Conservation (phyloP, 2,797 vertebrate species). For the Cryptoprocta ferox region DNA sequence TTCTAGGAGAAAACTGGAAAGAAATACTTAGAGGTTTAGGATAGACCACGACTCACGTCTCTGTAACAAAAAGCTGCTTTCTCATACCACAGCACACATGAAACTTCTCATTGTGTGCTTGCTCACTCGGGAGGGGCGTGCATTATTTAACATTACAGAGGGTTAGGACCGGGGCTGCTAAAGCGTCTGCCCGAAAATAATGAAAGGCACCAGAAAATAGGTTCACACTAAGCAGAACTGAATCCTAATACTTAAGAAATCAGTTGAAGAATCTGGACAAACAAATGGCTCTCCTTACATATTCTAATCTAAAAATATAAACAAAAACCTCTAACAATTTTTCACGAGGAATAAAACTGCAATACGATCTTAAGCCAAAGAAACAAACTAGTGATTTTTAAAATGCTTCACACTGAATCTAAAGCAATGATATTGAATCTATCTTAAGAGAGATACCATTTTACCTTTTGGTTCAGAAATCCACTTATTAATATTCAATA, state of each 20-base stretch:
- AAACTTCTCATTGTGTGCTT: conserved; percentile 73
- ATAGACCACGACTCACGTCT: background rate
- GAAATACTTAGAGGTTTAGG: background rate
- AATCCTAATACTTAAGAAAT: conserved; percentile 22
- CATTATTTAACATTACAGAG: conserved; percentile 59
- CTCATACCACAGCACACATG: background rate
- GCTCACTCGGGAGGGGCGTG: background rate
- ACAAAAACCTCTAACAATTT: background rate
- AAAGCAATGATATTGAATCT: background rate
- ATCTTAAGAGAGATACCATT: conserved; percentile 9
- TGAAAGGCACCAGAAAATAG: conserved; percentile 2
- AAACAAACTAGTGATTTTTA: conserved; percentile 8
- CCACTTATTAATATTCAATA: conserved; percentile 22
- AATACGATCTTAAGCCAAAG: conserved; percentile 5
- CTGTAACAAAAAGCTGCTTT: conserved; percentile 18
- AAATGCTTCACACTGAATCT: conserved; percentile 44
- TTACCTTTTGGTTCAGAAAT: conserved; percentile 28
- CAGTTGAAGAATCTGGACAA: background rate
- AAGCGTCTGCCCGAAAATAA: conserved; percentile 37
- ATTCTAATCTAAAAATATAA: background rate
- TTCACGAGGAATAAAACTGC: conserved; percentile 17
- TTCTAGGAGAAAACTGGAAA: conserved; percentile 42
- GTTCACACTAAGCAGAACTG: background rate
- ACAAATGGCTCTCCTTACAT: conserved; percentile 23
- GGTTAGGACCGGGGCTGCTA: background rate